phyloP scores from a whole-genome alignment of 92 coral and sea anemone genomes.

The Anthopleura xanthogrammica region DNA sequence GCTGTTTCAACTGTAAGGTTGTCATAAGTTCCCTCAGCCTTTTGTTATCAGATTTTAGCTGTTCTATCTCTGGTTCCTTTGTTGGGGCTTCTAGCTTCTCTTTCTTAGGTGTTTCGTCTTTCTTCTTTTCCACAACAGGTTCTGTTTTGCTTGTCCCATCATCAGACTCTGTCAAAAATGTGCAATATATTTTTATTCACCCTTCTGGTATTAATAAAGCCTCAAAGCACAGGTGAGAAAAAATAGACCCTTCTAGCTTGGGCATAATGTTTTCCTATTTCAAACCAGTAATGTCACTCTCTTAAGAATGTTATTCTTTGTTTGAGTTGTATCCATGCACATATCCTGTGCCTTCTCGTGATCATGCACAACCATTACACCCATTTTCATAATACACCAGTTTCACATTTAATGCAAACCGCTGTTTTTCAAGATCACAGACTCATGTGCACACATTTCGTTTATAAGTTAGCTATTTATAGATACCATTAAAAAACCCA shows the following conservation, averaged over 20 bases:
- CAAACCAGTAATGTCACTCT: not conserved
- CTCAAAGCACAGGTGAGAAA: not conserved
- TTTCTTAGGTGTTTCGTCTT: slow-evolving; percentile 14
- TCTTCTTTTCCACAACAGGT: not conserved
- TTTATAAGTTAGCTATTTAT: too few relatives aligned
- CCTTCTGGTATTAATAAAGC: too few relatives aligned
- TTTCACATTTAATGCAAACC: too few relatives aligned
- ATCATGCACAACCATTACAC: not conserved
- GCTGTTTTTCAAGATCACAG: too few relatives aligned
- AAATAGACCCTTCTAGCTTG: not conserved
- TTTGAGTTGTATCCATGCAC: too few relatives aligned
- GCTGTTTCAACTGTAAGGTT: slow-evolving; percentile 87
- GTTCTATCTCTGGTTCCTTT: slow-evolving; percentile 36
- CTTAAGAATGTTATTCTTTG: not conserved
- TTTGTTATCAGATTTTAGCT: slow-evolving; percentile 74
- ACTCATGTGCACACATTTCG: too few relatives aligned
- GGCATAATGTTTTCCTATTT: not conserved
- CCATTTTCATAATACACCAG: too few relatives aligned
- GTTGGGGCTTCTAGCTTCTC: slow-evolving; percentile 37
- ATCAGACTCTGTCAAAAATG: not conserved
- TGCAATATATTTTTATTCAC: not conserved
- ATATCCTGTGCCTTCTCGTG: not conserved
- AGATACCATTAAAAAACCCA: too few relatives aligned
- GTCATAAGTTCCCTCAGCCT: slow-evolving; percentile 76
- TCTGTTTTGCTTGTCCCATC: slow-evolving; percentile 9